A percentile compares a stretch with the other conserved stretches of the same genome.
phyloP scores from a whole-genome alignment of 2,113 vertebrate genomes.

The Illadopsis cleaveri region DNA sequence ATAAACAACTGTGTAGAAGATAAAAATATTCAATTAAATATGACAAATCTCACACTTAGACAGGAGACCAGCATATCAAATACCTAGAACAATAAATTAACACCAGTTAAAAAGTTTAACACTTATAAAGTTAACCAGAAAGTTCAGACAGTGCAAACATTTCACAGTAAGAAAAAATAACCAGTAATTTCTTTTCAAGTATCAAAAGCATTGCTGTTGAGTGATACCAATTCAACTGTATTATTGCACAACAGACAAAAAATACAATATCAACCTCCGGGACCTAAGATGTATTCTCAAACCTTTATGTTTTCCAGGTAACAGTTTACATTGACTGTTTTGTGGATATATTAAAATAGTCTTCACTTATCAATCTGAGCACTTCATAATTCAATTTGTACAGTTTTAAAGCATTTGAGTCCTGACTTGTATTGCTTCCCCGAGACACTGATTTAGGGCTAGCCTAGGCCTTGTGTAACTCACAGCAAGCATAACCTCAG shows the following conservation, averaged over 20 bases:
- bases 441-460: conserved; percentile 18
- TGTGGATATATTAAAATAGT: background rate
- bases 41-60: conserved; percentile 37
- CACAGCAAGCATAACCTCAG: background rate
- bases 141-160: conserved; percentile 78
- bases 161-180: conserved; percentile 76
- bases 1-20: conserved; percentile 8
- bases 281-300: background rate
- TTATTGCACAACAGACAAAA: conserved; percentile 70
- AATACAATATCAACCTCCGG: background rate
- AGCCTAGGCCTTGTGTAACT: background rate
- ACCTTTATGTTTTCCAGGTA: conserved; percentile 2
- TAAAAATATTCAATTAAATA: conserved; percentile 45
- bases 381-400: background rate
- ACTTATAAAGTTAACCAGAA: conserved; percentile 72
- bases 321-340: background rate
- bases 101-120: conserved; percentile 69
- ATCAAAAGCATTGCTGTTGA: conserved; percentile 75
- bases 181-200: conserved; percentile 74
- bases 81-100: conserved; percentile 71
- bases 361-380: background rate
- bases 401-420: background rate
- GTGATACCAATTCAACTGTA: conserved; percentile 52
- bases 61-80: conserved; percentile 52
- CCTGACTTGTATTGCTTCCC: conserved; percentile 37